Evolutionary conservation across 1,140 invertebrate genomes (phyloP), one percentile per base, ranked within the genome.

Genomic region (Rhysida immarginata): DNA sequence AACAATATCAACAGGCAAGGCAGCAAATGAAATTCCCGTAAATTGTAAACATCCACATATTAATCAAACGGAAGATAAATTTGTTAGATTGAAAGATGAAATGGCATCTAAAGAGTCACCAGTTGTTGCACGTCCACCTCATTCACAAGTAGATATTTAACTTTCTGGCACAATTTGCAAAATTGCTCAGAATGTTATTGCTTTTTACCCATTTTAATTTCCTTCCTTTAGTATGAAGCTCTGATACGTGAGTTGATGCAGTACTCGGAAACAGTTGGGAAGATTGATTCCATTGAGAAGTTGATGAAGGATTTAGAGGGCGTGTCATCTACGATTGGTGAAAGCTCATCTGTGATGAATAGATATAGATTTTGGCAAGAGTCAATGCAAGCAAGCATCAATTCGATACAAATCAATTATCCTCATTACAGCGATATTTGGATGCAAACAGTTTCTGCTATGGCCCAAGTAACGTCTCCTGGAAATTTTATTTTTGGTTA

Each of bases 361-460:
- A 13, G 23, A 11, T 8, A 14, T 48, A 23, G 21, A 48, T 8
- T 23, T 8, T 48, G 45, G 45, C 8, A 23, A 48, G 21, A 23
- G 8, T 48, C 45, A 13, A 20, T 48, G 11, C 11, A 54, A 18
- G 16, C 21, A 2, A 54, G 54, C 23, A 56, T 56, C 13, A 54
- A 16, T 16, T 20, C 5, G 1, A 20, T 57, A 13, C 14, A 26
- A 13, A 50, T 26, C 18, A 41, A 55, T 1, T 66, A 61, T 54
- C 53, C 56, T 23, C 50, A 60, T 11, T 66, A 64, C 54, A 42
- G 60, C 35, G 65, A 66, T 55, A 41, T 66, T n/a, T 60, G 51
- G 1, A 54, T 56, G 20, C 59, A 61, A n/a, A 58, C 64, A 11
- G 11, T 41, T 11, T 11, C n/a, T 11, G 35, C 11, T 11, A 41